A percentile compares a stretch with the other conserved stretches of the same genome.
Conservation (phyloP, 2,888 invertebrate species). For the Chymomyza fuscimana region DNA sequence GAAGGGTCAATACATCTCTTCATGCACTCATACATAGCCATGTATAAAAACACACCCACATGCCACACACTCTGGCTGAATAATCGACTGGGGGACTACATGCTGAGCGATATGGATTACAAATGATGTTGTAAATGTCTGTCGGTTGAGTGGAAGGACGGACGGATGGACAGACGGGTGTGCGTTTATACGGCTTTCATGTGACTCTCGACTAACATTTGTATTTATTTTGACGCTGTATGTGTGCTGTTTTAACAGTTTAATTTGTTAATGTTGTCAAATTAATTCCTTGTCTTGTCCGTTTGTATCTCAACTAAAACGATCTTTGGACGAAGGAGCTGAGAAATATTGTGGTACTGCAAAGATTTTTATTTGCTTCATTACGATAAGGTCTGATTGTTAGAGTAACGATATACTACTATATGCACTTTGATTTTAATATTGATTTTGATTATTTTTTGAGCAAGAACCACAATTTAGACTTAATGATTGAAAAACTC, state of each 20-base stretch:
- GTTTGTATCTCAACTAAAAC: conserved; percentile 40
- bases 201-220: conserved; percentile 15
- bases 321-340: conserved; percentile 25
- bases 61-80: conserved; percentile 24
- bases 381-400: too few species aligned
- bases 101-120: conserved; percentile 74
- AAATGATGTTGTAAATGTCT: conserved; percentile 76
- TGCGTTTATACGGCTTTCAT: conserved; percentile 32
- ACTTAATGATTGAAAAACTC: too few species aligned
- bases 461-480: too few species aligned
- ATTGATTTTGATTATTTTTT: too few species aligned
- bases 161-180: conserved; percentile 29
- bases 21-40: conserved; percentile 19
- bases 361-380: background rate
- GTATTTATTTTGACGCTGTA: conserved; percentile 34
- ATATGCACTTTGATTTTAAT: too few species aligned
- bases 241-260: conserved; percentile 69
- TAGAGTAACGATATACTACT: too few species aligned
- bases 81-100: conserved; percentile 58
- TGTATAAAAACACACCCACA: conserved; percentile 17
- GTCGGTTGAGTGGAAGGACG: conserved; percentile 37
- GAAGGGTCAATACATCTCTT: conserved; percentile 76
- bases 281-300: conserved; percentile 73
- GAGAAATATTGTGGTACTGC: background rate
- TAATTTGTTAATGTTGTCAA: conserved; percentile 79